These are phyloP conservation scores for Zosterops hypoxanthus DNA, from an alignment of 2,113 vertebrate genomes.

Conservation along the genomic window DNA sequence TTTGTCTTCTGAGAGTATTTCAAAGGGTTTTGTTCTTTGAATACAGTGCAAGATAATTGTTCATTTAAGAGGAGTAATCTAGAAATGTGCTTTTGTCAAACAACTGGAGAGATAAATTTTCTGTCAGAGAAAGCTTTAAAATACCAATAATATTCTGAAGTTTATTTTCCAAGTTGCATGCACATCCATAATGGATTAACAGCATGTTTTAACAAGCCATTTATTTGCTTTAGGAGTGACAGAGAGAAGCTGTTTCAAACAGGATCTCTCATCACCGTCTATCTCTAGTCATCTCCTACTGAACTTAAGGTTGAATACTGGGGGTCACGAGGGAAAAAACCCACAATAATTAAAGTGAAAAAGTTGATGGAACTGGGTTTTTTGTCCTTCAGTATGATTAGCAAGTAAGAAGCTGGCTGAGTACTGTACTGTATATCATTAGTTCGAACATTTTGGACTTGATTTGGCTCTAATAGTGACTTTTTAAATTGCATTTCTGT, in stretches of 20 bases:
- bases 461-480: slow-evolving; percentile 55
- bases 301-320: slow-evolving; percentile 77
- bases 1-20: neutral
- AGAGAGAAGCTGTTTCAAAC: slow-evolving; percentile 75
- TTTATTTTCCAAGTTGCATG: slow-evolving; percentile 54
- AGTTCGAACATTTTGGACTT: slow-evolving; percentile 62
- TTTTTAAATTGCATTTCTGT: slow-evolving; percentile 59
- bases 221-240: slow-evolving; percentile 64
- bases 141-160: slow-evolving; percentile 4
- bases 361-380: slow-evolving; percentile 71
- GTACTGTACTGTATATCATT: slow-evolving; percentile 46
- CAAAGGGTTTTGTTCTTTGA: neutral
- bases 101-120: neutral
- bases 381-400: slow-evolving; percentile 56
- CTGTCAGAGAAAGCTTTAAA: slow-evolving; percentile 19
- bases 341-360: slow-evolving; percentile 81
- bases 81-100: neutral
- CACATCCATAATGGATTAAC: slow-evolving; percentile 65
- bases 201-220: slow-evolving; percentile 61
- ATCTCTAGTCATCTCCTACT: slow-evolving; percentile 81
- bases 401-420: slow-evolving; percentile 56
- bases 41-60: neutral
- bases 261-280: slow-evolving; percentile 78
- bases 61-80: neutral
- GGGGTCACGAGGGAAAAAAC: slow-evolving; percentile 81